These are phyloP conservation scores for Riparia riparia DNA, from an alignment of 2,113 vertebrate genomes.

Conservation along the genomic window DNA sequence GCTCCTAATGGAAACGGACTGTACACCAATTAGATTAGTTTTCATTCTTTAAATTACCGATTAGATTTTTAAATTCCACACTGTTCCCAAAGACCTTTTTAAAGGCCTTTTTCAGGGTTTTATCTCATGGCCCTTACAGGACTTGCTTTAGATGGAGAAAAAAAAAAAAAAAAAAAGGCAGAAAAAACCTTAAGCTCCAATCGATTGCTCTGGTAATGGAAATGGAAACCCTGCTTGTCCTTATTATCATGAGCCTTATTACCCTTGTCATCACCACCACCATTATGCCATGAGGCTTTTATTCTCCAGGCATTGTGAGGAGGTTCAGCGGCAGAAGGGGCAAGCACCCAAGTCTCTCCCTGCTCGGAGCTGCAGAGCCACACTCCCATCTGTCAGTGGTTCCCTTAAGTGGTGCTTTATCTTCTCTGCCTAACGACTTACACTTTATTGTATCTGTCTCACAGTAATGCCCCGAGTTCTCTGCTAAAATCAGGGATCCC, in stretches of 20 bases:
- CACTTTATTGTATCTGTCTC: constrained; percentile 10
- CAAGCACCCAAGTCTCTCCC: constrained; percentile 12
- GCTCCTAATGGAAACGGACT: constrained; percentile 63
- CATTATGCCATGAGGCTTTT: constrained; percentile 68
- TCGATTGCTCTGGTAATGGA: constrained; percentile 77
- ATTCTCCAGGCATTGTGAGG: constrained; percentile 34
- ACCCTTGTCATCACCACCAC: constrained; percentile 73
- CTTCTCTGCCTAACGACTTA: constrained; percentile 29
- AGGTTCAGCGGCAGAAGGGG: constrained; percentile 7
- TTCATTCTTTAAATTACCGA: constrained; percentile 71
- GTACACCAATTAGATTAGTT: constrained; percentile 62
- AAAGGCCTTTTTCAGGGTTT: constrained; percentile 55
- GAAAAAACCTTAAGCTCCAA: constrained; percentile 8
- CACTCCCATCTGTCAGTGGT: constrained; percentile 38
- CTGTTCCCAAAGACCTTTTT: constrained; percentile 59
- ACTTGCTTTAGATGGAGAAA: constrained; percentile 17
- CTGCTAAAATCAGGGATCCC: neutral
- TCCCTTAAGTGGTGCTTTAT: constrained; percentile 56
- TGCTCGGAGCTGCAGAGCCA: neutral
- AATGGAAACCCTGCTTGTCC: constrained; percentile 78
- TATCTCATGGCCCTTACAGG: constrained; percentile 34
- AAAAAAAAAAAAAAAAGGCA: neutral
- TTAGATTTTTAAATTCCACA: constrained; percentile 72
- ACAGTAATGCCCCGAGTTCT: neutral
- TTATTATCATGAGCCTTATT: constrained; percentile 77